Percentiles rank a stretch among this genome's conserved stretches.
These are phyloP conservation scores for Andricus grossulariae DNA, from an alignment of 1,140 invertebrate genomes.

Conservation along the genomic window DNA sequence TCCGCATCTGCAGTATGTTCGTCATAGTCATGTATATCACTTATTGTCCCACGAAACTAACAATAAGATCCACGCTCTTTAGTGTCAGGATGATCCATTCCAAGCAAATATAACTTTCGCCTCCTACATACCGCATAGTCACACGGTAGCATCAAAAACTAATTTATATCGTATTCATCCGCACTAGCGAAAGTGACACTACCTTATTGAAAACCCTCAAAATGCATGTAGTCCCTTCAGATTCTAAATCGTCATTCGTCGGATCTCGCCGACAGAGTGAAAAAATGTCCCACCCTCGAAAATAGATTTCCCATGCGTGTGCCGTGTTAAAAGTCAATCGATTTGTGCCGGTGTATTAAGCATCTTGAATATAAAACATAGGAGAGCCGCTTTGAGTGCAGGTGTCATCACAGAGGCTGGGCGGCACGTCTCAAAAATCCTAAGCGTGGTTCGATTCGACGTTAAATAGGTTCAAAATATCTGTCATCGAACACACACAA, in stretches of 20 bases:
- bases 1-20: neutral
- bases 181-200: conserved; percentile 3
- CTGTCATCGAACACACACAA: conserved; percentile 57
- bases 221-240: neutral
- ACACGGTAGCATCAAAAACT: conserved; percentile 30
- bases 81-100: neutral
- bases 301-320: conserved; percentile 31
- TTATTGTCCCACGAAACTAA: neutral
- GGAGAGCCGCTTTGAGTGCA: conserved; percentile 27
- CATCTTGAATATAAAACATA: conserved; percentile 51
- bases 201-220: neutral
- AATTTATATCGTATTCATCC: conserved; percentile 12
- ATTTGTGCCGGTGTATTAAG: conserved; percentile 68
- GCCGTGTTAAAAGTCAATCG: conserved; percentile 58
- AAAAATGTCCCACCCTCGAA: neutral
- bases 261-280: neutral
- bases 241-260: neutral
- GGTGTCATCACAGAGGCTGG: conserved; percentile 50
- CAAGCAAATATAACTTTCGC: neutral
- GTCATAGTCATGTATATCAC: neutral
- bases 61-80: neutral
- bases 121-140: conserved; percentile 21
- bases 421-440: conserved; percentile 42
- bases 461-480: conserved; percentile 68
- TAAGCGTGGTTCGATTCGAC: conserved; percentile 61